Evolutionary conservation across 2,888 invertebrate genomes (phyloP), one percentile per base, ranked within the genome.

Genomic region (Bimastos eiseni): DNA sequence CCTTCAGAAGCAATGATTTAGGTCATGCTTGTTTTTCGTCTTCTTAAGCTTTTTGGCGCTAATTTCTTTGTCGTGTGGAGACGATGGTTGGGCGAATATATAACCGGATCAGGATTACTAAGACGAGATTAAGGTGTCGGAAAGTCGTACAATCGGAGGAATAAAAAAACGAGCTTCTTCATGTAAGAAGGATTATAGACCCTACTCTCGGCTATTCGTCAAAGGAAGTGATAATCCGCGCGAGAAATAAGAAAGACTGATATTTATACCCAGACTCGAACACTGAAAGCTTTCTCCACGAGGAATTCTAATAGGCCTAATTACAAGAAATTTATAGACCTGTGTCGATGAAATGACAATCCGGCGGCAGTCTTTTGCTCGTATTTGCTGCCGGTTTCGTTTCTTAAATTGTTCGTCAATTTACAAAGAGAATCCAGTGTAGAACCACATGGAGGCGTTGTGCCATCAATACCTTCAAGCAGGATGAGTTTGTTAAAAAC

Each of bases 11-110:
- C 70, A n/a, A 11, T 70, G n/a, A 70, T n/a, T 30, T n/a, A n/a
- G 30, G 70, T 11, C n/a, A 0, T 55, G 30, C 55, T 70, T 70
- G 30, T n/a, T 70, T 30, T 70, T 70, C 30, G 70, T 70, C 30
- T n/a, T 70, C 70, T n/a, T 70, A 70, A n/a, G 70, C 70, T 70
- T n/a, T 30, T n/a, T 70, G 70, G 70, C 70, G n/a, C n/a, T 70
- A 30, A 70, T n/a, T 70, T 70, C 11, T n/a, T 70, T 11, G 70
- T 70, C 70, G n/a, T n/a, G 11, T n/a, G 30, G 70, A 17, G 8
- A 24, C n/a, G n/a, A 70, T 13, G 8, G 70, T 70, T 8, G 1
- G 3, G n/a, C 30, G 70, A 70, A n/a, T n/a, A 70, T 21, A 49
- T 70, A 30, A 70, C 8, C 11, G n/a, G 70, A 70, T 70, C n/a